These are phyloP conservation scores for Tipula unca DNA, from an alignment of 2,888 invertebrate species.

Conservation along the genomic window DNA sequence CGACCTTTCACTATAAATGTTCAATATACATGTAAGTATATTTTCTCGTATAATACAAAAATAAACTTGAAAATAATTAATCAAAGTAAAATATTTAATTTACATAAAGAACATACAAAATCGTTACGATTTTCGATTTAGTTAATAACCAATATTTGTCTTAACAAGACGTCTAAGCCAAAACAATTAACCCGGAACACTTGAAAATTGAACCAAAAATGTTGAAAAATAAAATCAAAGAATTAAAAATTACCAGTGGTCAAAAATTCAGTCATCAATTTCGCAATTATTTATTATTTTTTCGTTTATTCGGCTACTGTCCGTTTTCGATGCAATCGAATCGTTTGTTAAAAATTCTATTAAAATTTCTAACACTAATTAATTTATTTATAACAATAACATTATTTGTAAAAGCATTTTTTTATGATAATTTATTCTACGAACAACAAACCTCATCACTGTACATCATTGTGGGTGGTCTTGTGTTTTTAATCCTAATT, in stretches of 20 bases:
- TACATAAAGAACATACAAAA: not conserved
- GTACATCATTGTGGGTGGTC: slow-evolving; percentile 24
- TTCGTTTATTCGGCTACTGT: slow-evolving; percentile 66
- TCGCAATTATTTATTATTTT: slow-evolving; percentile 48
- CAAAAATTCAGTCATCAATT: not conserved
- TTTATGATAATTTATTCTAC: slow-evolving; percentile 19
- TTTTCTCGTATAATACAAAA: not conserved
- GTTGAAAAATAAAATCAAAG: not conserved
- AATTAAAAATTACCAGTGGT: not conserved
- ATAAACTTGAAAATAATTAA: not conserved
- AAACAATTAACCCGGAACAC: not conserved
- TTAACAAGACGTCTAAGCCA: not conserved
- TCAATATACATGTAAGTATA: not conserved
- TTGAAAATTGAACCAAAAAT: not conserved
- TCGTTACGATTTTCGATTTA: not conserved
- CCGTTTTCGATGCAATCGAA: slow-evolving; percentile 15
- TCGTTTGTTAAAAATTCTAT: not conserved
- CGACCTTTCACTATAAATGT: not conserved
- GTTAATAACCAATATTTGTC: not conserved
- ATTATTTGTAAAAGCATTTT: slow-evolving; percentile 23
- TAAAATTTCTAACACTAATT: not conserved
- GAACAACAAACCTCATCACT: slow-evolving; percentile 21
- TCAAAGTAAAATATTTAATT: not conserved
- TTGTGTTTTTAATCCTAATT: slow-evolving; percentile 28
- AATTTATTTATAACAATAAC: not conserved